A percentile compares a stretch with the other conserved stretches of the same genome.
phyloP scores from a whole-genome alignment of 2,797 vertebrate genomes.

The Buphagus erythrorhynchus region DNA sequence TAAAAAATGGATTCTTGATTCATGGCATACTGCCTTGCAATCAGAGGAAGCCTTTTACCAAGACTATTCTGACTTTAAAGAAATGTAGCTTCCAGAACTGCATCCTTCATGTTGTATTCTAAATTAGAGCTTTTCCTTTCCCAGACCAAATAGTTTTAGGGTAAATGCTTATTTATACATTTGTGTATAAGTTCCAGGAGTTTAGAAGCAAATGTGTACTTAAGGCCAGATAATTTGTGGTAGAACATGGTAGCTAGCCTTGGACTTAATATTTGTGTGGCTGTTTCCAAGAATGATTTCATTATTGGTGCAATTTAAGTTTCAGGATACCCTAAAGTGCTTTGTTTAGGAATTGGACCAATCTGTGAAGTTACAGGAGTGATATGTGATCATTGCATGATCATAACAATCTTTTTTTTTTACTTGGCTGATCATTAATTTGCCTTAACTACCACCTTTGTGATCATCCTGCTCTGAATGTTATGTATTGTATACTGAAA shows the following conservation, averaged over 20 bases:
- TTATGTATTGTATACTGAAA: neutral
- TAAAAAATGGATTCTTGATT: neutral
- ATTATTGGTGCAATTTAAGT: neutral
- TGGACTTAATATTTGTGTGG: neutral
- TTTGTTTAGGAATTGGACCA: neutral
- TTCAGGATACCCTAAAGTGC: neutral
- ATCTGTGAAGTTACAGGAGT: neutral
- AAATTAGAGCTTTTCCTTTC: neutral
- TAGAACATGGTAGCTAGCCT: neutral
- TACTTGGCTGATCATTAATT: neutral
- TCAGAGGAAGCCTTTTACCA: neutral
- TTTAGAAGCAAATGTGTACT: neutral
- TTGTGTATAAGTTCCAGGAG: neutral
- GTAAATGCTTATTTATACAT: neutral
- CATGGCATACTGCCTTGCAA: neutral
- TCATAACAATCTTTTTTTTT: neutral
- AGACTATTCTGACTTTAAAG: neutral
- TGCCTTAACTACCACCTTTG: neutral
- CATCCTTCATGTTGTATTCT: neutral
- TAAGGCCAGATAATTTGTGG: neutral
- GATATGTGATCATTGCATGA: neutral
- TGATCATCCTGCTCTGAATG: neutral
- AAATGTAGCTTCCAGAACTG: neutral
- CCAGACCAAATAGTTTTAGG: neutral
- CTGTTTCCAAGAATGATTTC: neutral